phyloP scores from a whole-genome alignment of 2,113 vertebrate species.

The Pseudorasbora parva region DNA sequence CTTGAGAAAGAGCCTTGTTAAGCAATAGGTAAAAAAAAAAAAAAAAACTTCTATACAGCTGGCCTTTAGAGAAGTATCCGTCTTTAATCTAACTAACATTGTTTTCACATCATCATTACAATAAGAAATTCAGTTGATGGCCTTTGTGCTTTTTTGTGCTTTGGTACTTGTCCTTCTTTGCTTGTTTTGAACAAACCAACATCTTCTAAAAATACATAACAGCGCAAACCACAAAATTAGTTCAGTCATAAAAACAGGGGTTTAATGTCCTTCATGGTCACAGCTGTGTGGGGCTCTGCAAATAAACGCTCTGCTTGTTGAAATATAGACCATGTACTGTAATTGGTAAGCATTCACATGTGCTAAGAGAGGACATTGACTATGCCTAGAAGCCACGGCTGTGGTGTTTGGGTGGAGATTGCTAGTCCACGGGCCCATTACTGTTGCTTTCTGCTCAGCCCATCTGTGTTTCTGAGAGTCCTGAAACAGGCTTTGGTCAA shows the following conservation, averaged over 20 bases:
- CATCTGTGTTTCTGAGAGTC: not conserved
- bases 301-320: conserved; percentile 39
- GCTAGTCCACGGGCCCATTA: not conserved
- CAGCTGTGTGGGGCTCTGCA: not conserved
- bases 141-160: not conserved
- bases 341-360: conserved; percentile 68
- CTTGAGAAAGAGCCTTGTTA: not conserved
- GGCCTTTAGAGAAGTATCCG: not conserved
- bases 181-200: not conserved
- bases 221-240: conserved; percentile 25
- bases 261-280: conserved; percentile 29
- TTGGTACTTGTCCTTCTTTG: not conserved
- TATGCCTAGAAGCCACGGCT: conserved; percentile 69
- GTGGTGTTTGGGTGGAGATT: conserved; percentile 66
- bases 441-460: not conserved
- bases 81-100: not conserved
- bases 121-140: not conserved
- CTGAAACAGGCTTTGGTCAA: not conserved
- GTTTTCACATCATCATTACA: not conserved
- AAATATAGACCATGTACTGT: conserved; percentile 72
- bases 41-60: too few relatives aligned
- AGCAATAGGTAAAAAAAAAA: too few relatives aligned
- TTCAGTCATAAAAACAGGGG: conserved; percentile 7
- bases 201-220: conserved; percentile 8
- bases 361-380: conserved; percentile 69